Evolutionary conservation across 2,113 vertebrate genomes (phyloP).

Genomic region (Haemorhous mexicanus): DNA sequence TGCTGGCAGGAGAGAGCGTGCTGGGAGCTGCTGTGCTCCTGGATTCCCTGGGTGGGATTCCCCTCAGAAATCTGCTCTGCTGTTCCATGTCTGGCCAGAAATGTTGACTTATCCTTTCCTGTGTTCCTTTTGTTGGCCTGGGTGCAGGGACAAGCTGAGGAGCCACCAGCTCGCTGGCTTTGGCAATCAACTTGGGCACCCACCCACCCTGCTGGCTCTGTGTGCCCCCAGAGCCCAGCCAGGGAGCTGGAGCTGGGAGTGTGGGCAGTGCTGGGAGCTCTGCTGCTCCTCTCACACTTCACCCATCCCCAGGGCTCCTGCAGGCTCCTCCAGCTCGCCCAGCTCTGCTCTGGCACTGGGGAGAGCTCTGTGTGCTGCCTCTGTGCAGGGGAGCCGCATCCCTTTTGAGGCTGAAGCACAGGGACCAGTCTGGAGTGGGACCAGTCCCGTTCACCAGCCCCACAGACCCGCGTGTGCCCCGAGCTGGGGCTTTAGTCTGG

Average conservation of each 20-base stretch:
- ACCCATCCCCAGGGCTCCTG: neutral
- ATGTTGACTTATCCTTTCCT: rapidly evolving
- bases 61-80: neutral
- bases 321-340: neutral
- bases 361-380: neutral
- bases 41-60: neutral
- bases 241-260: rapidly evolving
- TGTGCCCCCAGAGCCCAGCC: neutral
- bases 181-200: neutral
- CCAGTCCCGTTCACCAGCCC: neutral
- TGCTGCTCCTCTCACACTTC: neutral
- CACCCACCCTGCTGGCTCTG: rapidly evolving
- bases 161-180: neutral
- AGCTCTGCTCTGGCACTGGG: neutral
- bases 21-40: neutral
- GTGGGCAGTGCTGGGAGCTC: neutral
- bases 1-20: neutral
- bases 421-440: neutral
- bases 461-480: neutral
- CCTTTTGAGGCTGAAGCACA: neutral
- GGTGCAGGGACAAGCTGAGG: neutral
- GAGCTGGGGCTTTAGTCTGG: neutral
- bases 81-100: rapidly evolving
- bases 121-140: neutral
- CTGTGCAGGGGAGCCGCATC: rapidly evolving